These are phyloP conservation scores for Drosophila kuntzei DNA, from an alignment of 2,888 invertebrate genomes.

Conservation along the genomic window DNA sequence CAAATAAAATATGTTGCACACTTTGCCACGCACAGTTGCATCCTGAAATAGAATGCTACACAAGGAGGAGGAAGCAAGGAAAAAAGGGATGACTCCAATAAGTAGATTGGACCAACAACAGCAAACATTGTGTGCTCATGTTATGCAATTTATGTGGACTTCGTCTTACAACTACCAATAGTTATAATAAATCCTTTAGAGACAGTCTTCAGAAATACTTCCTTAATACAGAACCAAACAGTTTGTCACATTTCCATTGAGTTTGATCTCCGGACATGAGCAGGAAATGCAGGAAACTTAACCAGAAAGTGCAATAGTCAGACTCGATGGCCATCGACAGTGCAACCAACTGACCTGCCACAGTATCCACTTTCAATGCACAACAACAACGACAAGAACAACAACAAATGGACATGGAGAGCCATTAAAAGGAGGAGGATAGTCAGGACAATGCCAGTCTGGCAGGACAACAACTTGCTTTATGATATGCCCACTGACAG, in stretches of 20 bases:
- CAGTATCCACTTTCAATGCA: conserved; percentile 36
- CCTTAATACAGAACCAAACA: conserved; percentile 56
- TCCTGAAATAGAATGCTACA: conserved; percentile 16
- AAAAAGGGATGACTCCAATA: conserved; percentile 34
- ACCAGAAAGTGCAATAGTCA: conserved; percentile 38
- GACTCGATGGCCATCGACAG: conserved; percentile 27
- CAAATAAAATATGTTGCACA: conserved; percentile 75
- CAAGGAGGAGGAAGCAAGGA: background rate
- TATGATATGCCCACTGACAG: conserved; percentile 57
- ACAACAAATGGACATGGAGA: conserved; percentile 28
- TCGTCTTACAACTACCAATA: conserved; percentile 31
- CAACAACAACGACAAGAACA: conserved; percentile 27
- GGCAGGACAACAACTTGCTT: conserved; percentile 39
- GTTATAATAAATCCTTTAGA: conserved; percentile 66
- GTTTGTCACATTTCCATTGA: conserved; percentile 59
- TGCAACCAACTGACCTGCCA: conserved; percentile 42
- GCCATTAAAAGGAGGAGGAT: conserved; percentile 22
- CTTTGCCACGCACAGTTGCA: conserved; percentile 64
- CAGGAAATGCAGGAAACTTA: conserved; percentile 49
- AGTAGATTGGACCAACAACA: conserved; percentile 45
- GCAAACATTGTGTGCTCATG: conserved; percentile 35
- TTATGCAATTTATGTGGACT: conserved; percentile 48
- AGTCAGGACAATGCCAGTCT: background rate
- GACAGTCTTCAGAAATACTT: conserved; percentile 57
- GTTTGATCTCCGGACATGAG: conserved; percentile 47